Evolutionary conservation across 2,888 invertebrate species (phyloP).

Genomic region (Smittia aterrima): DNA sequence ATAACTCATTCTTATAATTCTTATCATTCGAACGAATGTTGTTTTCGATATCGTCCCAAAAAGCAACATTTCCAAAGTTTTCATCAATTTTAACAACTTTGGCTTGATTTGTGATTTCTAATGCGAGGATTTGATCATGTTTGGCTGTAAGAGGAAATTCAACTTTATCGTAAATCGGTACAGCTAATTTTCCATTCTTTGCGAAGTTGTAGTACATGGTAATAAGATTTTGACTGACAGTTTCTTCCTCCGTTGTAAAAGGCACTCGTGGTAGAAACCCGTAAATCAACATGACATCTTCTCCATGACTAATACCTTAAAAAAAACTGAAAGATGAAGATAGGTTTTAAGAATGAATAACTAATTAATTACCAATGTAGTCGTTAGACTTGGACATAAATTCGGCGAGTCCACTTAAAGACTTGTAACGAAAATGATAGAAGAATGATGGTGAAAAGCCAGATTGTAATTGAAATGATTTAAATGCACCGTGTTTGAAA

Average conservation of each 20-base stretch:
- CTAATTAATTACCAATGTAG: conserved; percentile 52
- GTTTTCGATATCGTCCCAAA: conserved; percentile 13
- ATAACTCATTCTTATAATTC: conserved; percentile 21
- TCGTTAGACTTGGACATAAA: conserved; percentile 56
- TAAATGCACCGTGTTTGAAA: conserved; percentile 61
- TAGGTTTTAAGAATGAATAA: background rate
- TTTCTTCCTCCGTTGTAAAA: conserved; percentile 54
- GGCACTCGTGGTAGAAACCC: conserved; percentile 51
- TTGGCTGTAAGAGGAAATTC: background rate
- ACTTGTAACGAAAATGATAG: conserved; percentile 65
- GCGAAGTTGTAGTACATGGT: conserved; percentile 60
- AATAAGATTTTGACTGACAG: conserved; percentile 57
- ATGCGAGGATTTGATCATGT: background rate
- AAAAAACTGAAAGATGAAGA: conserved; percentile 42
- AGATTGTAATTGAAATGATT: conserved; percentile 62
- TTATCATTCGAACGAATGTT: background rate
- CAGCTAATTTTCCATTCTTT: conserved; percentile 43
- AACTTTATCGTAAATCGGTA: background rate
- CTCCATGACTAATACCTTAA: conserved; percentile 64
- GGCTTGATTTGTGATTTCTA: conserved; percentile 14
- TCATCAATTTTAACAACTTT: background rate
- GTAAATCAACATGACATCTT: conserved; percentile 60
- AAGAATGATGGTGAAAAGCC: conserved; percentile 61
- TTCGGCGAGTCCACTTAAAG: conserved; percentile 59
- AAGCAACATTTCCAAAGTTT: conserved; percentile 5